Percentiles rank a stretch among this genome's conserved stretches.
Conservation (phyloP, 1,140 invertebrate species). For the Neodiprion fabricii region DNA sequence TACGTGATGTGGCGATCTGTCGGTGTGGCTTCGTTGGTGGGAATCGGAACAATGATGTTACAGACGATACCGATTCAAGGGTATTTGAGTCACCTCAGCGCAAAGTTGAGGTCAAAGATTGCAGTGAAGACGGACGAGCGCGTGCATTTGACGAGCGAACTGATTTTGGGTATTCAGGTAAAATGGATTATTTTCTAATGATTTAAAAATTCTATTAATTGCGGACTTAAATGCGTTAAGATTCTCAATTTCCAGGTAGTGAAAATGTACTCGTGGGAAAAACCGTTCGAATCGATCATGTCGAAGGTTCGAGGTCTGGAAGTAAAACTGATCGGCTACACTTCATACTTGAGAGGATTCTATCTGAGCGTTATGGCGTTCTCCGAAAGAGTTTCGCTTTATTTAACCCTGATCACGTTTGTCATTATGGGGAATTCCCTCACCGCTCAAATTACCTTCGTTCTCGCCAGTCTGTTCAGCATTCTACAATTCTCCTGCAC, state of each 20-base stretch:
- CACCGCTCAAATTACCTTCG: conserved; percentile 69
- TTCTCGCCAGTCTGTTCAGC: conserved; percentile 74
- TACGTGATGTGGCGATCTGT: conserved; percentile 75
- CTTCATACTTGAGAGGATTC: conserved; percentile 75
- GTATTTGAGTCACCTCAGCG: conserved; percentile 63
- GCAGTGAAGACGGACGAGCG: conserved; percentile 73
- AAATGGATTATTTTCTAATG: neutral
- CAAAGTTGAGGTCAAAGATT: conserved; percentile 63
- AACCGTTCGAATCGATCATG: conserved; percentile 69
- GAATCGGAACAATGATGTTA: conserved; percentile 67
- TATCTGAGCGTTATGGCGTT: conserved; percentile 75
- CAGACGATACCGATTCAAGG: conserved; percentile 74
- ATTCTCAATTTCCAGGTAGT: conserved; percentile 62
- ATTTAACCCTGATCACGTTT: conserved; percentile 75
- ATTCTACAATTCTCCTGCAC: conserved; percentile 68
- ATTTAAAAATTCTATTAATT: neutral
- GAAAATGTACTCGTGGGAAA: conserved; percentile 85
- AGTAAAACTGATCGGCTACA: conserved; percentile 70
- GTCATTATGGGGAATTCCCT: conserved; percentile 71
- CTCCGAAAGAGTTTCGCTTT: conserved; percentile 76
- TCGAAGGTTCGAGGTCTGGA: conserved; percentile 65
- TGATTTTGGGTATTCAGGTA: conserved; percentile 75
- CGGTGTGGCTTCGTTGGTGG: conserved; percentile 73
- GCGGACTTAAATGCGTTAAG: neutral
- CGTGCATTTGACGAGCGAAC: conserved; percentile 81